Evolutionary conservation across 2,113 vertebrate genomes (phyloP).

Genomic region (Etia nguti): DNA sequence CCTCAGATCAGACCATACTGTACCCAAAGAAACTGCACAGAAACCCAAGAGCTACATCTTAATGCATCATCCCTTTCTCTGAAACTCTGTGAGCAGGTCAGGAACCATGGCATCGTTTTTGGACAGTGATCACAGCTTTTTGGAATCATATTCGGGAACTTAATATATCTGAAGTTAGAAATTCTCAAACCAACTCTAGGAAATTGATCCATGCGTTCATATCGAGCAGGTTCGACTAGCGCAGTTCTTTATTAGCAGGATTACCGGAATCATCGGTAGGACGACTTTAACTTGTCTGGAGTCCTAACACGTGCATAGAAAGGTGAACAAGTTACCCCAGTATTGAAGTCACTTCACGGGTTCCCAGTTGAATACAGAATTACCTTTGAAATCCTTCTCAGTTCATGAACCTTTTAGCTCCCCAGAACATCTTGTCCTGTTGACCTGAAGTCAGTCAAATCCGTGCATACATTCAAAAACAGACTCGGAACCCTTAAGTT

Average conservation of each 20-base stretch:
- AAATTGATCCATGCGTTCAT: neutral
- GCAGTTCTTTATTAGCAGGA: neutral
- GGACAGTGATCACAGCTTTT: neutral
- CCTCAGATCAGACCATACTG: neutral
- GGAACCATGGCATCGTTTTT: neutral
- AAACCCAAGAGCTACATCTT: neutral
- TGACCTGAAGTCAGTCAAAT: neutral
- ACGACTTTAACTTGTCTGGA: neutral
- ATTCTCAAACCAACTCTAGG: neutral
- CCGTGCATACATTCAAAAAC: neutral
- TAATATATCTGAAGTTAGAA: accelerated
- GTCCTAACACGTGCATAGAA: neutral
- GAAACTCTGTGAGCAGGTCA: neutral
- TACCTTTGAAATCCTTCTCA: neutral
- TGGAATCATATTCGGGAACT: neutral
- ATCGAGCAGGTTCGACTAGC: accelerated
- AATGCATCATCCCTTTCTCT: neutral
- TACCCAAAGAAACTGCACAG: neutral
- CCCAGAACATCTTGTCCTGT: neutral
- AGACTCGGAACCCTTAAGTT: neutral
- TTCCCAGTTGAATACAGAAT: neutral
- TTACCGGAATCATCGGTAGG: neutral
- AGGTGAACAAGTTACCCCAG: neutral
- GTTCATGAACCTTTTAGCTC: neutral
- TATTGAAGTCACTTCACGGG: neutral